Conservation (phyloP, 2,113 vertebrate species). For the Trochalopteron elliotii region DNA sequence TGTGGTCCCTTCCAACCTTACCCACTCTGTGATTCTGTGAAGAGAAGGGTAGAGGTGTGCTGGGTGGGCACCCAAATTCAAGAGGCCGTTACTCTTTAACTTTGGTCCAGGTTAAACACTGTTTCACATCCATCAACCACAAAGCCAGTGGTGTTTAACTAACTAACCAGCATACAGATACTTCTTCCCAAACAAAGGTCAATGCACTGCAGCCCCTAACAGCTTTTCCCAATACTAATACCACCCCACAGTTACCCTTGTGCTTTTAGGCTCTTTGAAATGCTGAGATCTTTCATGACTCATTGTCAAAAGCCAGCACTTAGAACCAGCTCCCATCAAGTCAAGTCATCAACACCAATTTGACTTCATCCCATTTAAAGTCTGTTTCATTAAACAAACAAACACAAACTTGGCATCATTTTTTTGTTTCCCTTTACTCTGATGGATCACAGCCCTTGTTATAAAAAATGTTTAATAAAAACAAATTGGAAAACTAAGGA, state of each 20-base stretch:
- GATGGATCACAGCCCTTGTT: background rate
- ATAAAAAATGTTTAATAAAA: slow-evolving; percentile 37
- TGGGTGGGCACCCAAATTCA: background rate
- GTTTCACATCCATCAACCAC: background rate
- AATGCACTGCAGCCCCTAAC: background rate
- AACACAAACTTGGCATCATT: background rate
- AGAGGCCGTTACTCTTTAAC: background rate
- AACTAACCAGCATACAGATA: background rate
- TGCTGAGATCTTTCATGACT: background rate
- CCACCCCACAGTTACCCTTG: background rate
- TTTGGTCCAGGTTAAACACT: background rate
- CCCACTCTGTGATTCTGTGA: background rate
- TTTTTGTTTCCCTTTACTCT: slow-evolving; percentile 1
- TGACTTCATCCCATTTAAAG: background rate
- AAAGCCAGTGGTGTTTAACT: background rate
- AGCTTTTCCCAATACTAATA: background rate
- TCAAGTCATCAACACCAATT: background rate
- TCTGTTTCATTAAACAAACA: background rate
- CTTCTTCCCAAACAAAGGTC: background rate
- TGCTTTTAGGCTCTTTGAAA: background rate
- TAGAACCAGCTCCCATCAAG: background rate
- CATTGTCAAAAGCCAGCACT: background rate
- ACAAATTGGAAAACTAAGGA: slow-evolving; percentile 31
- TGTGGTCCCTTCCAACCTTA: background rate
- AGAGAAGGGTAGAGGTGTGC: background rate